Evolutionary conservation across 2,888 invertebrate genomes (phyloP), one percentile per base, ranked within the genome.

Genomic region (Drosophila helvetica): DNA sequence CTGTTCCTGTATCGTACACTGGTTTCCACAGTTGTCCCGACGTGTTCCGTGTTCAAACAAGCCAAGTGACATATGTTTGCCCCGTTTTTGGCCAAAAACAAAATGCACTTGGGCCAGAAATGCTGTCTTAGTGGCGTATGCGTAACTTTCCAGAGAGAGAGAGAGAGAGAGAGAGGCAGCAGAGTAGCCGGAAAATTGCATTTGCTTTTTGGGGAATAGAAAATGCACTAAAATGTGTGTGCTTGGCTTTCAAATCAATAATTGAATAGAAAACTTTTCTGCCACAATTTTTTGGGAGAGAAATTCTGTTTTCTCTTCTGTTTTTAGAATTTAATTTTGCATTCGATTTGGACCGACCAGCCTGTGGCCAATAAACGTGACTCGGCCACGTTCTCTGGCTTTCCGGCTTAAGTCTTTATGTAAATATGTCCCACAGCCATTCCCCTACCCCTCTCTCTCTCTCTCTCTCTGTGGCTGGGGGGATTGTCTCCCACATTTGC

Each of bases 361-460:
- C 47, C 63, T 84, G 87, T 84, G 87, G 74, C 68, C 77, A 61
- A 78, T 65, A 86, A 84, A 82, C 86, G 86, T 83, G 82, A 87
- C 79, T 85, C 74, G 82, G 60, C 79, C 77, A 81, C 77, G 66
- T 79, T 81, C 70, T 57, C 68, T 69, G 73, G 64, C 68, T 77
- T 74, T 67, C 63, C 46, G 75, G 64, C 71, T 71, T 66, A 66
- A 67, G 66, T 66, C 66, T 67, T 66, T 66, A 66, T 66, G 66
- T 56, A 66, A 66, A 66, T 66, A 63, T 55, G 45, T 43, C 27
- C 22, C 25, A 3, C 25, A 3, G 12, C 47, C 43, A 33, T 38
- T 15, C 15, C 15, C 50, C 33, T 27, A 46, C 33, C 17, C 25
- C 10, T 42, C 25, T 52, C 50, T 47, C 51, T 46, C n/a, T 1